Base-by-base conservation (phyloP, 64 coral and sea anemone genomes). In the Hydrozoanthus tunicans region DNA sequence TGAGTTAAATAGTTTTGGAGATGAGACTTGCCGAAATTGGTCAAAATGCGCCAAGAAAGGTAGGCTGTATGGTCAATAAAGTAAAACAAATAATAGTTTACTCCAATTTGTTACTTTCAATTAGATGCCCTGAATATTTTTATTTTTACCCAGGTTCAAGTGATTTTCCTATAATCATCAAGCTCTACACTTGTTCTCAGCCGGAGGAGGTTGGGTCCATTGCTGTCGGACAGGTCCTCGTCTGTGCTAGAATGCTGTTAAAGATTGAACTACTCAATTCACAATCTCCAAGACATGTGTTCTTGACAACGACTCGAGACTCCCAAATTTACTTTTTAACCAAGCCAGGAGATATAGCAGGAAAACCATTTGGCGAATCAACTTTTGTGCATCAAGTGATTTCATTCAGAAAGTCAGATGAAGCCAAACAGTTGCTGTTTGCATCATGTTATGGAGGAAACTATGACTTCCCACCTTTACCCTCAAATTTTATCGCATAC, bases 171-270 rank as follows among this genome's bases (percentile, higher is more conserved):
- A 60, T 94, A 15, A 94, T 94, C 32, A 72, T 94, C 73, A 86
- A 91, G 13, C 72, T 94, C 27, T 94, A 94, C 51, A 72, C 89
- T 25, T 85, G 43, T 69, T 94, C 93, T 52, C 93, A 94, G 75
- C 93, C 93, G 20, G 70, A 90, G 70, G 24, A 68, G 5, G 64
- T 77, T 20, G 23, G 78, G 24, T 90, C 93, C 13, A 91, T 94
- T 70, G 79, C 79, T 23, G 59, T 77, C 52, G 93, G 93, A 53
- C 73, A 78, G 1, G 53, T 94, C 6, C 13, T 91, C 5, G 61
- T 94, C 20, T 90, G 88, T 91, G 93, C 93, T 79, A 80, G 93
- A 15, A 94, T 94, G 93, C 80, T 94, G 4, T 62, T 94, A 13
- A 94, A 94, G 73, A 71, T 85, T 20, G 71, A 85, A 67, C 7